Base-by-base conservation (phyloP, 2,888 invertebrate species). In the Resseliella maxima region DNA sequence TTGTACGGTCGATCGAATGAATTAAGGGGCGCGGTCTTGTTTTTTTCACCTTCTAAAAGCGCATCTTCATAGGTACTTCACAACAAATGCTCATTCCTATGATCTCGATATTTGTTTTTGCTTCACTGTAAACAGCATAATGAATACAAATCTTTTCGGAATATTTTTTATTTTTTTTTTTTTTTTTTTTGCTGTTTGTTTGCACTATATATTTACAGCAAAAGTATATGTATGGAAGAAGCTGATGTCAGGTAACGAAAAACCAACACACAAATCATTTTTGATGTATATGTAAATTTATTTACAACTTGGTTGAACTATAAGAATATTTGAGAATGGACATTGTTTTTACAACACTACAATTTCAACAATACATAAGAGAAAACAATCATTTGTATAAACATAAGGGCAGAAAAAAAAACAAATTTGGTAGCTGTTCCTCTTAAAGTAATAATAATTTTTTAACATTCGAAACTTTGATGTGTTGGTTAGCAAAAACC, bases 1-100 rank as follows among this genome's bases (percentile, higher is more conserved):
- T 5, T 59, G 5, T 59, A 3, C 21, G 10, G 31, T 31, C 35
- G 72, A 72, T 72, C 72, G 72, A 35, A 6, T 72, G 59, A 8
- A 35, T 72, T 31, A 72, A 18, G 72, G 72, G 72, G 72, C 72
- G 72, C 72, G 72, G 72, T 72, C 31, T 72, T 35, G 31, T 31
- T 59, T 72, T 18, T 72, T n/a, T 72, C 72, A 72, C 72, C 72
- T 72, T 72, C 2, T 3, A 72, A 72, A 72, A 72, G 31, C 72
- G 72, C 72, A 72, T 72, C 72, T 31, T 72, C 72, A 72, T 72
- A 72, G 72, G 31, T 72, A 72, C 72, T 31, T 31, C 72, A 72
- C 46, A 72, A 8, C 72, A 31, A 31, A 12, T 31, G 31, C 72
- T 72, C 31, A 72, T 35, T 31, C 35, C 31, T 72, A 31, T 72